Percentiles rank a stretch among this genome's conserved stretches.
Conservation (phyloP, 1,140 invertebrate genomes). For the Copidosoma floridanum region DNA sequence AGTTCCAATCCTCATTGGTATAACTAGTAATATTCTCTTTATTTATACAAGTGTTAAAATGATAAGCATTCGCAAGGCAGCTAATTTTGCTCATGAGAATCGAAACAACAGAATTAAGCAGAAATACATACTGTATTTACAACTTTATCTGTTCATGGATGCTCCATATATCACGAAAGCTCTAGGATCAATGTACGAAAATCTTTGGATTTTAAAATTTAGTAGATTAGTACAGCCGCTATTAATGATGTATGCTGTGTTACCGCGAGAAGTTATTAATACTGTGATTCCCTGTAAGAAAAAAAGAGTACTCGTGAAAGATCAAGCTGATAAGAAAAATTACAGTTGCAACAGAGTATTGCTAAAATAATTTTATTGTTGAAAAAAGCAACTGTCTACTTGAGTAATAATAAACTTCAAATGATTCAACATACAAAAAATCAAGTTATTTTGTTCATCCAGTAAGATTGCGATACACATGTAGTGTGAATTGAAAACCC, state of each 20-base stretch:
- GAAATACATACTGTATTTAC: conserved; percentile 41
- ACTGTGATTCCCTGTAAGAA: conserved; percentile 15
- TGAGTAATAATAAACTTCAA: too few species aligned
- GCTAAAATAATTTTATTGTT: too few species aligned
- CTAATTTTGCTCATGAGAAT: conserved; percentile 22
- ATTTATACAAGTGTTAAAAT: conserved; percentile 38
- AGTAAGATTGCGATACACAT: too few species aligned
- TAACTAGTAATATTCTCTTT: conserved; percentile 38
- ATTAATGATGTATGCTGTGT: conserved; percentile 37
- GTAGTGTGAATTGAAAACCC: too few species aligned
- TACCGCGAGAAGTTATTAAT: conserved; percentile 33
- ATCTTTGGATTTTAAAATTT: conserved; percentile 45
- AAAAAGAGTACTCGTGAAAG: too few species aligned
- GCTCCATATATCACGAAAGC: conserved; percentile 39
- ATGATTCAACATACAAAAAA: too few species aligned
- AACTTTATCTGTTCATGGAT: conserved; percentile 44
- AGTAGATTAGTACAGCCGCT: conserved; percentile 40
- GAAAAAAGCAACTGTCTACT: too few species aligned
- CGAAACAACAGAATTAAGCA: conserved; percentile 28
- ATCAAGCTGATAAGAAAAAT: too few species aligned
- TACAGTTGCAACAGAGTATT: too few species aligned
- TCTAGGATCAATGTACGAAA: conserved; percentile 36
- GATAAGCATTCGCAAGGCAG: conserved; percentile 32
- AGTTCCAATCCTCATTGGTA: conserved; percentile 31
- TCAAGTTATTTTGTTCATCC: too few species aligned